Evolutionary conservation across 2,113 vertebrate species (phyloP), one percentile per base, ranked within the genome.

Genomic region (Carassius gibelio): DNA sequence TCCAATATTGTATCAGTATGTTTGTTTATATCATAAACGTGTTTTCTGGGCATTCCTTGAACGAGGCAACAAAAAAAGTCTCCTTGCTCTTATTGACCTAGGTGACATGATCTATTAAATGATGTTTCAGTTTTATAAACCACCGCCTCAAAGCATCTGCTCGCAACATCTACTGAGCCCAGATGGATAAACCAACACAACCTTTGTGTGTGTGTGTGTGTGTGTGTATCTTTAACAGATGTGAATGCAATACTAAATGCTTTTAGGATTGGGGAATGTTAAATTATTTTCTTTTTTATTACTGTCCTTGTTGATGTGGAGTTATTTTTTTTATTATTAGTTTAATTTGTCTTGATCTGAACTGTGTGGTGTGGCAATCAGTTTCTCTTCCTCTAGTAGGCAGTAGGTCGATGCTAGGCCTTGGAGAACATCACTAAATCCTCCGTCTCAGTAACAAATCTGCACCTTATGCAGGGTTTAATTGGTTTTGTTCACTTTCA

Each of bases 381-480:
- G 8, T 66, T 57, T 78, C 50, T 82, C 83, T 79, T 82, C 17
- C 61, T 71, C 84, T 91, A 82, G 26, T 89, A 82, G 76, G 80
- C 76, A 82, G 71, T 87, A 66, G 88, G 80, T 84, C 89, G 88
- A 87, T 92, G 88, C 90, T 90, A 74, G 48, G 74, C 48, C 52
- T 82, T 82, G 82, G 88, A 80, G 59, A 48, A 81, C 85, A 66
- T 87, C 19, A 84, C 74, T 82, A 50, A 81, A 85, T 66, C 62
- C 57, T 42, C 42, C 83, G 52, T 87, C 62, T 81, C 55, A 74
- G 83, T 66, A 83, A 62, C 1, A 69, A 17, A 36, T 13, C 62
- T 87, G 74, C 79, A 90, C 82, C 76, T 90, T 85, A 76, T 66
- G 61, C n/a, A 89, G 69, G 61, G 75, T 85, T 57, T 79, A 74